phyloP scores from a whole-genome alignment of 2,888 invertebrate species.

The Calameuta idolon region DNA sequence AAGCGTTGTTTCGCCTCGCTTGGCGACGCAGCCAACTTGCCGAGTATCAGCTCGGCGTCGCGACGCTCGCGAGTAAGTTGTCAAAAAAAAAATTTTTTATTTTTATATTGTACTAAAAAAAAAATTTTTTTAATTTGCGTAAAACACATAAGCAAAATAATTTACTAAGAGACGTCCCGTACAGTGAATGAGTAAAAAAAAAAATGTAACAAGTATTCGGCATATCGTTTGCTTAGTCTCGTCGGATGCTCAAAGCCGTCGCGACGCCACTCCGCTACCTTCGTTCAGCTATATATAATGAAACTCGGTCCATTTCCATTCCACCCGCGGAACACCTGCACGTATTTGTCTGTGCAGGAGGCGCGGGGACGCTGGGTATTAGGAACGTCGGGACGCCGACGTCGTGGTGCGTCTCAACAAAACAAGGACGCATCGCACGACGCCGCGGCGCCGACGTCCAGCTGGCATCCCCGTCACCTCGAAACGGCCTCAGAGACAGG shows the following conservation, averaged over 20 bases:
- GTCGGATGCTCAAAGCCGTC: conserved; percentile 16
- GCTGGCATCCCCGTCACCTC: conserved; percentile 52
- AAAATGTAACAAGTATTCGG: background rate
- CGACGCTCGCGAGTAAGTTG: background rate
- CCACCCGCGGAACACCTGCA: conserved; percentile 50
- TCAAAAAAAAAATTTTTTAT: too few relatives aligned
- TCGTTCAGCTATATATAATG: conserved; percentile 16
- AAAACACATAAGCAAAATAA: background rate
- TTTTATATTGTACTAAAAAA: too few relatives aligned
- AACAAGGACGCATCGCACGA: conserved; percentile 48
- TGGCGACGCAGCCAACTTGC: background rate
- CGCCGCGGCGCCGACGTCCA: conserved; percentile 56
- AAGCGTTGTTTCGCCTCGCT: background rate
- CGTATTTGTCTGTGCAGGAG: conserved; percentile 34
- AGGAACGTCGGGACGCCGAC: conserved; percentile 36
- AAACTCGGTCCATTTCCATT: conserved; percentile 42
- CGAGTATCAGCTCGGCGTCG: background rate
- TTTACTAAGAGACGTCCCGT: background rate
- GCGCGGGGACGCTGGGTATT: conserved; percentile 14
- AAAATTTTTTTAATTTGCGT: background rate
- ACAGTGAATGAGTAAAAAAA: background rate
- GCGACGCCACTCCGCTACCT: conserved; percentile 15
- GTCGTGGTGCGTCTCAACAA: conserved; percentile 32
- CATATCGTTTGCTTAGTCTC: background rate
- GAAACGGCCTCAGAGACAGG: conserved; percentile 34